Evolutionary conservation across 2,113 vertebrate species (phyloP).

Genomic region (Panurus biarmicus): DNA sequence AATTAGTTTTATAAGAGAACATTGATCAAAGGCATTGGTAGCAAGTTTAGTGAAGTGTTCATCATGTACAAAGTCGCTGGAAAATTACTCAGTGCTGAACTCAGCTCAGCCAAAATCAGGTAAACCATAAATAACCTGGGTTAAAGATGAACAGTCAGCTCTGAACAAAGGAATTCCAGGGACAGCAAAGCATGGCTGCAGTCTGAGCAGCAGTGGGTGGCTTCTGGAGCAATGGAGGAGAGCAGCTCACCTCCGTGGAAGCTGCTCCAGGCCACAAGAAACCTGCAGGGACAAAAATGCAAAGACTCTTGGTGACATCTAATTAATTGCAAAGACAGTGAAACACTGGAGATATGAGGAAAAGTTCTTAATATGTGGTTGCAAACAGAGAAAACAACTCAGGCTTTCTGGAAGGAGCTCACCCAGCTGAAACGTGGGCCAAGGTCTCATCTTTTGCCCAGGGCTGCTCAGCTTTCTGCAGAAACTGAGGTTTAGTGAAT

Average conservation of each 20-base stretch:
- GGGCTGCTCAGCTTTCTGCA: background rate
- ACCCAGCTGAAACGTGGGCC: background rate
- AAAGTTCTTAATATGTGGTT: background rate
- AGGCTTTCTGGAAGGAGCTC: background rate
- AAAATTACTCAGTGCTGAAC: constrained; percentile 40
- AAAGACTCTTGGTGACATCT: background rate
- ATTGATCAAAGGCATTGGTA: constrained; percentile 57
- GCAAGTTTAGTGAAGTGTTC: constrained; percentile 41
- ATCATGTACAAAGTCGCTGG: constrained; percentile 3
- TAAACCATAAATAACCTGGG: constrained; percentile 49
- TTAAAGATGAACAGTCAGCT: constrained; percentile 41
- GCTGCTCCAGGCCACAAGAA: background rate
- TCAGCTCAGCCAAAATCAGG: constrained; percentile 6
- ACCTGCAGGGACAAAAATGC: background rate
- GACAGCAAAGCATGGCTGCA: background rate
- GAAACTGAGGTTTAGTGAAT: background rate
- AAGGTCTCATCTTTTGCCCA: background rate
- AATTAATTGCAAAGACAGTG: background rate
- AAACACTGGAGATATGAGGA: background rate
- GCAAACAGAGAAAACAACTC: background rate
- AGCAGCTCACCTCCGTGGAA: background rate
- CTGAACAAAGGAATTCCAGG: constrained; percentile 46
- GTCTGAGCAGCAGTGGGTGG: background rate
- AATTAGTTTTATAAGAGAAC: constrained; percentile 35
- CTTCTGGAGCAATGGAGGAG: background rate